phyloP scores from a whole-genome alignment of 2,888 invertebrate species.

The Cordilura impudica region DNA sequence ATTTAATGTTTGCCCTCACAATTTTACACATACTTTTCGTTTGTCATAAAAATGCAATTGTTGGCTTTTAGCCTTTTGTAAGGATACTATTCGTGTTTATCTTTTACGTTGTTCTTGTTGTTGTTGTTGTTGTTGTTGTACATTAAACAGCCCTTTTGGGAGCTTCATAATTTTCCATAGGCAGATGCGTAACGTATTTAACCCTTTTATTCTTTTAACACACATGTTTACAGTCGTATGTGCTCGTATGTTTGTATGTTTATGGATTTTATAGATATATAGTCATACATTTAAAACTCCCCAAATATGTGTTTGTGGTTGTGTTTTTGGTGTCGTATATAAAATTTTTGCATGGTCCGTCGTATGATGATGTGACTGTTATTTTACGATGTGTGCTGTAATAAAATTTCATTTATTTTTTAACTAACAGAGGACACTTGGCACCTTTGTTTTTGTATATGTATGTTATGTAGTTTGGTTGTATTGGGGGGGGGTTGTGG shows the following conservation, averaged over 20 bases:
- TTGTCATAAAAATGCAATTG: slow-evolving; percentile 59
- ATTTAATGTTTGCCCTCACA: slow-evolving; percentile 17
- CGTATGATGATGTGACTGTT: slow-evolving; percentile 54
- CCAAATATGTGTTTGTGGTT: slow-evolving; percentile 1
- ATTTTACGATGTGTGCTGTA: slow-evolving; percentile 59
- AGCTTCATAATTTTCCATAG: slow-evolving; percentile 45
- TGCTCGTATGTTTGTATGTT: no score
- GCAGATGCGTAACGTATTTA: slow-evolving; percentile 62
- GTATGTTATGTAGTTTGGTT: no score
- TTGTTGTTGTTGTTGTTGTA: not conserved
- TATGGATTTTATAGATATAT: no score
- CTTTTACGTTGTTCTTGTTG: not conserved
- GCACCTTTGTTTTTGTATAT: slow-evolving; percentile 63
- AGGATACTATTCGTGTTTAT: slow-evolving; percentile 9
- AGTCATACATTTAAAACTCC: not conserved
- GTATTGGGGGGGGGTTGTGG: slow-evolving; percentile 24
- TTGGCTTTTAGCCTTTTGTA: slow-evolving; percentile 24
- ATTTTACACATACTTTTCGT: slow-evolving; percentile 46
- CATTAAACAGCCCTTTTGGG: slow-evolving; percentile 60
- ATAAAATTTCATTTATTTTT: slow-evolving; percentile 54
- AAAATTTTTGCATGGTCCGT: slow-evolving; percentile 32
- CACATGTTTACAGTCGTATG: slow-evolving; percentile 15
- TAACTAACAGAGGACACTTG: slow-evolving; percentile 60
- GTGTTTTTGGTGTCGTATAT: not conserved
- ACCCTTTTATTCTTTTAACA: slow-evolving; percentile 52